Evolutionary conservation across 2,797 vertebrate genomes (phyloP).

Genomic region (Acanthornis magna): DNA sequence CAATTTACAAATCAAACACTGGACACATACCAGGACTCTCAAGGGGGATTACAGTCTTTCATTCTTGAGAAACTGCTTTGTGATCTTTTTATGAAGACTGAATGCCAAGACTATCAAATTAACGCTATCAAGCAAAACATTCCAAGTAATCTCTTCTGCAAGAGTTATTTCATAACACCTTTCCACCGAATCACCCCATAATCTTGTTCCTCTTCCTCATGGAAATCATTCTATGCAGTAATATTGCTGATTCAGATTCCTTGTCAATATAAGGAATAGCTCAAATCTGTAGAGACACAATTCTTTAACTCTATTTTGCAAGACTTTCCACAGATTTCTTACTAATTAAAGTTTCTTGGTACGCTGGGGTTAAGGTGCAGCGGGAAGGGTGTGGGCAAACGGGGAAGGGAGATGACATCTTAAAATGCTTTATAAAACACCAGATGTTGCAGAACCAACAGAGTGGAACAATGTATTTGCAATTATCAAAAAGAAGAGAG

Average conservation of each 20-base stretch:
- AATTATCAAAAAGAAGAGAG: slow-evolving; percentile 70
- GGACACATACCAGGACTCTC: not conserved
- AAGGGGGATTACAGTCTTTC: not conserved
- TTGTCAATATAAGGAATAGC: not conserved
- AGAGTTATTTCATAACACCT: not conserved
- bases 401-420: slow-evolving; percentile 50
- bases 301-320: not conserved
- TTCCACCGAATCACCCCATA: not conserved
- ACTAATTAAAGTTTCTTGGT: slow-evolving; percentile 20
- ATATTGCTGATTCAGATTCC: not conserved
- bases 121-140: slow-evolving; percentile 26
- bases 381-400: slow-evolving; percentile 15
- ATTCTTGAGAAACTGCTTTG: not conserved
- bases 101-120: slow-evolving; percentile 32
- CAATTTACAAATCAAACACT: not conserved
- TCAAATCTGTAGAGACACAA: not conserved
- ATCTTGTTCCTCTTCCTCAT: not conserved
- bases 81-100: slow-evolving; percentile 11
- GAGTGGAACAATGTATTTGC: slow-evolving; percentile 60
- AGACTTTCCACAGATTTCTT: slow-evolving; percentile 9
- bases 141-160: not conserved
- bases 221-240: not conserved
- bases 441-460: slow-evolving; percentile 67
- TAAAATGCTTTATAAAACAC: slow-evolving; percentile 65
- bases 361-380: slow-evolving; percentile 41